Evolutionary conservation across 2,888 invertebrate species (phyloP), one percentile per base, ranked within the genome.

Genomic region (Drosophila kanekoi): DNA sequence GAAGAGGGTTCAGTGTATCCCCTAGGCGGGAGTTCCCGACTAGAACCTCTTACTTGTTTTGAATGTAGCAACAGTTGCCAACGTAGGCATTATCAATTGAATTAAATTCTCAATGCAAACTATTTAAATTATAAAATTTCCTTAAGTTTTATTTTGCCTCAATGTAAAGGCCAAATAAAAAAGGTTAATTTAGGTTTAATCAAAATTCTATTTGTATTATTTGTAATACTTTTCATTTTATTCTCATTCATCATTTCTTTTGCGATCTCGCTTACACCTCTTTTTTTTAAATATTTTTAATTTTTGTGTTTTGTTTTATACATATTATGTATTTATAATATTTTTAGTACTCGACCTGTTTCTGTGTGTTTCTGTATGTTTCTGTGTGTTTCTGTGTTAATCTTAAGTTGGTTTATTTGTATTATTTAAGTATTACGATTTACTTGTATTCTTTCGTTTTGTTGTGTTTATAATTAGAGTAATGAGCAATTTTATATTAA

Each of bases 401-500:
- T 72, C 76, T 82, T 82, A 76, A 74, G 54, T 76, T 66, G 74
- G 47, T 76, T 77, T 81, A 73, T 64, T 68, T 81, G 68, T 77
- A 69, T 81, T 82, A 72, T 83, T 82, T 85, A 87, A 78, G 70
- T 76, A 78, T 87, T 81, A 84, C 85, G 69, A 73, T 71, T 82
- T 81, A 77, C 68, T 79, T 76, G 66, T 73, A 72, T 77, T 60
- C 67, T 67, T n/a, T n/a, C n/a, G n/a, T n/a, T n/a, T 72, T 16
- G 35, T 58, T 41, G 38, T 78, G 63, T 77, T 82, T 78, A 78
- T 82, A 80, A 79, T 77, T 79, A 87, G 80, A 87, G 74, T 87
- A 82, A 87, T 85, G 86, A 85, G 85, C 86, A 87, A 85, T 76
- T 86, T 85, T 72, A 84, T 83, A 70, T 76, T 84, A 81, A 81